phyloP scores from a whole-genome alignment of 2,113 vertebrate genomes.

The Macrotus californicus region DNA sequence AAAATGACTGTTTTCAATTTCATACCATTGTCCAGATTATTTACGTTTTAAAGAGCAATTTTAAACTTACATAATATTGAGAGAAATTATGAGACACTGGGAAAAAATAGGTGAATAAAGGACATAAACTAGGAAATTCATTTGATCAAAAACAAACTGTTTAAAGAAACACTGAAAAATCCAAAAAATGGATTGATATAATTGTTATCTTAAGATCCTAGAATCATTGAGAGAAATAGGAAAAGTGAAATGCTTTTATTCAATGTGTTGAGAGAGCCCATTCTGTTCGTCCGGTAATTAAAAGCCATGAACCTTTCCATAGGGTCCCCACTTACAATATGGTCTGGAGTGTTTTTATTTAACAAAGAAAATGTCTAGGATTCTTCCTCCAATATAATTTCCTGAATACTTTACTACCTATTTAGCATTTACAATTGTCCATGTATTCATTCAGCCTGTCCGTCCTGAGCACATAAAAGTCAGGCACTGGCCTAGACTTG shows the following conservation, averaged over 20 bases:
- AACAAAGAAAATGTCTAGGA: background rate
- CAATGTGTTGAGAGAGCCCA: background rate
- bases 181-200: background rate
- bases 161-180: conserved; percentile 2
- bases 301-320: background rate
- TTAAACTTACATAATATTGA: background rate
- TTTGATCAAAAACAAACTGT: background rate
- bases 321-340: background rate
- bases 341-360: background rate
- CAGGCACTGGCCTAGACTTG: background rate
- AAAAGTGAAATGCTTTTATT: background rate
- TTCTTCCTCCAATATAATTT: background rate
- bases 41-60: conserved; percentile 1
- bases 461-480: background rate
- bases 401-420: background rate
- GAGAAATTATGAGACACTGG: background rate
- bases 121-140: background rate
- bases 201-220: background rate
- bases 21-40: background rate
- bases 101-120: background rate
- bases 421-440: background rate
- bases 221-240: background rate
- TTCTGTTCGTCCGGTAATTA: background rate
- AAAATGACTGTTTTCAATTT: conserved; percentile 1
- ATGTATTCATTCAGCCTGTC: background rate